A percentile compares a stretch with the other conserved stretches of the same genome.
phyloP scores from a whole-genome alignment of 2,113 vertebrate genomes.

The Ochotona princeps region DNA sequence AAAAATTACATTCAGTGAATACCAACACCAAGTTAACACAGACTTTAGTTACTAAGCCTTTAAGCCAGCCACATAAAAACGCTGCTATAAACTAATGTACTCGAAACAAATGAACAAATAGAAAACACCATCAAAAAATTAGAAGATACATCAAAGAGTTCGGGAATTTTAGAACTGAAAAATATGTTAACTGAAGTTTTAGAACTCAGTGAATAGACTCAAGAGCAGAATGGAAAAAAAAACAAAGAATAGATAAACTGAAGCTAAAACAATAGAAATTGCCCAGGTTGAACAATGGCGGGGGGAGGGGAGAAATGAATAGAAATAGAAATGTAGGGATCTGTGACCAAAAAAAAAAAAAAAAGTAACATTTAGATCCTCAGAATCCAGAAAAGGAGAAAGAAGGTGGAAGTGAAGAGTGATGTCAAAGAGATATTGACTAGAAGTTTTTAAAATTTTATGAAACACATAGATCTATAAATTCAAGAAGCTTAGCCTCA shows the following conservation, averaged over 20 bases:
- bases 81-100: background rate
- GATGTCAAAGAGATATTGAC: no score
- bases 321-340: no score
- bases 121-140: background rate
- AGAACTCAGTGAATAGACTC: background rate
- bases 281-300: background rate
- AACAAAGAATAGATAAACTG: background rate
- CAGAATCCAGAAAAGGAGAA: background rate
- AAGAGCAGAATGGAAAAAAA: background rate
- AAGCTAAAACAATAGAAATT: background rate
- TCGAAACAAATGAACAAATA: slow-evolving; percentile 3
- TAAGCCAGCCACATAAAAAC: background rate
- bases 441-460: no score
- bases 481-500: no score
- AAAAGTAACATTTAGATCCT: background rate
- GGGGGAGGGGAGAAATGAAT: background rate
- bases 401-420: background rate
- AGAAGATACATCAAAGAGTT: background rate
- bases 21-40: background rate
- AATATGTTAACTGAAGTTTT: background rate
- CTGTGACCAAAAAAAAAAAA: no score
- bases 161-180: background rate
- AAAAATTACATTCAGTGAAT: background rate
- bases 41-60: background rate
- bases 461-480: no score